Percentiles rank a stretch among this genome's conserved stretches.
Evolutionary conservation across 92 coral and sea anemone species (phyloP).

Genomic region (Zoanthus gigantus): DNA sequence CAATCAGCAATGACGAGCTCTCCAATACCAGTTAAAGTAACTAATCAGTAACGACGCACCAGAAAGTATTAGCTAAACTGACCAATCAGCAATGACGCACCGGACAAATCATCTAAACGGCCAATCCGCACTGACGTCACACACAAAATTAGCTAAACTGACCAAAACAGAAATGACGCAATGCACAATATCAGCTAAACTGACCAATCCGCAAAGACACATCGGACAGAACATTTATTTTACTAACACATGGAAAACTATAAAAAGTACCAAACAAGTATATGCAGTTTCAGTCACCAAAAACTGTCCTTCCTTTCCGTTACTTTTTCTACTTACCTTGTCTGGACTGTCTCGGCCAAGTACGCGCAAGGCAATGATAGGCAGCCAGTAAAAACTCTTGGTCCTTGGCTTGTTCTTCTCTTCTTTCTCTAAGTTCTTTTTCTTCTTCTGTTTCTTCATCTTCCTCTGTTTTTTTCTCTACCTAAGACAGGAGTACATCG

Average conservation of each 20-base stretch:
- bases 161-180: too few species aligned
- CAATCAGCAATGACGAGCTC: too few species aligned
- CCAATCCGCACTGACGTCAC: too few species aligned
- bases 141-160: too few species aligned
- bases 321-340: constrained; percentile 62
- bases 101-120: too few species aligned
- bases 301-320: background rate
- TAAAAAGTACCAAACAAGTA: constrained; percentile 10
- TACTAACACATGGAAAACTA: constrained; percentile 11
- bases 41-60: too few species aligned
- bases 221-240: background rate
- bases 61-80: too few species aligned
- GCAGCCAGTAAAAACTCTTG: constrained; percentile 77
- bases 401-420: constrained; percentile 71
- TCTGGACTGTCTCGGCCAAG: constrained; percentile 76
- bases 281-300: constrained; percentile 9
- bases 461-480: constrained; percentile 51
- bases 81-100: too few species aligned
- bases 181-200: background rate
- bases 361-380: constrained; percentile 84
- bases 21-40: too few species aligned
- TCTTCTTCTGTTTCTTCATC: constrained; percentile 45
- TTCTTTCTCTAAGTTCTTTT: constrained; percentile 65
- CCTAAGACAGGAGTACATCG: background rate
- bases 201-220: background rate